These are phyloP conservation scores for Hetaerina americana DNA, from an alignment of 1,140 invertebrate genomes.

Conservation along the genomic window DNA sequence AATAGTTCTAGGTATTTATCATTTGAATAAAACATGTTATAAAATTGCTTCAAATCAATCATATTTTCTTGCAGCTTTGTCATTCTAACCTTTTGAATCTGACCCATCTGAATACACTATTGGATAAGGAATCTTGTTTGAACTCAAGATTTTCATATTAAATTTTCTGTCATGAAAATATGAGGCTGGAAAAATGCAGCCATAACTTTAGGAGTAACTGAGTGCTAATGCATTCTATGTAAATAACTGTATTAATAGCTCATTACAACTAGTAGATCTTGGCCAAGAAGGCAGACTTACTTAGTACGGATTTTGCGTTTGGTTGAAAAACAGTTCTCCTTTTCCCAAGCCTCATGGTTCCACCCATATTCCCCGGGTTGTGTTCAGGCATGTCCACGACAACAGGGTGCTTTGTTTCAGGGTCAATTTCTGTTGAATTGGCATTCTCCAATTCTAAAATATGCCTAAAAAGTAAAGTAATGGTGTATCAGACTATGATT, in stretches of 20 bases:
- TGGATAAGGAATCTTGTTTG: too few species aligned
- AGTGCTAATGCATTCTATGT: constrained; percentile 2
- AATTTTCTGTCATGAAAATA: too few species aligned
- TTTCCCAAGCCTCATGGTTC: constrained; percentile 94
- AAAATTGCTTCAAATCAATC: too few species aligned
- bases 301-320: constrained; percentile 44
- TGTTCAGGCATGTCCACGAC: constrained; percentile 99
- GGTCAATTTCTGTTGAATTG: constrained; percentile 76
- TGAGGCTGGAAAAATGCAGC: neutral
- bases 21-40: too few species aligned
- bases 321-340: constrained; percentile 66
- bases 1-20: too few species aligned
- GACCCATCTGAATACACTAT: too few species aligned
- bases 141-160: too few species aligned
- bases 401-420: constrained; percentile 55
- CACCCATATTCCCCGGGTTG: constrained; percentile 82
- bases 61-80: too few species aligned
- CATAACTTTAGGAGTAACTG: constrained; percentile 7
- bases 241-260: too few species aligned
- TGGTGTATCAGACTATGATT: too few species aligned
- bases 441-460: constrained; percentile 64
- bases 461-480: constrained; percentile 60
- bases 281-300: constrained; percentile 37
- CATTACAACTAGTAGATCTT: too few species aligned
- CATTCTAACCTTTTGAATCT: too few species aligned